Evolutionary conservation across 2,797 vertebrate genomes (phyloP).

Genomic region (Petrocephalus sullivani): DNA sequence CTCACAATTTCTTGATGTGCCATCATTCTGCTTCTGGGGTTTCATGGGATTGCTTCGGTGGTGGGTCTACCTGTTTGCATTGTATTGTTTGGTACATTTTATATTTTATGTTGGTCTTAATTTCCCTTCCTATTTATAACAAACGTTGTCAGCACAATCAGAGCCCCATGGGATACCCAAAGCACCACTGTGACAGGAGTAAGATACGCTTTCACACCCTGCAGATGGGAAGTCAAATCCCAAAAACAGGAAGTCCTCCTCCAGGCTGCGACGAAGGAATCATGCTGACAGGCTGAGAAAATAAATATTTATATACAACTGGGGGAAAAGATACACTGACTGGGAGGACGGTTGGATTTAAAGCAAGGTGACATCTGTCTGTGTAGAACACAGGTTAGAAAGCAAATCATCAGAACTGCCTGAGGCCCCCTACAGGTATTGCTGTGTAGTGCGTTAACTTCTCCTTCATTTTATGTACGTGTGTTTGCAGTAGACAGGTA

Average conservation of each 20-base stretch:
- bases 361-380: neutral
- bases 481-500: neutral
- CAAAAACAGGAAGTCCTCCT: neutral
- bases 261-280: neutral
- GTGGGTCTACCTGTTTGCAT: neutral
- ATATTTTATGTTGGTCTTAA: neutral
- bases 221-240: conserved; percentile 11
- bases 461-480: neutral
- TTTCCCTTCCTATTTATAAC: neutral
- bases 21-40: neutral
- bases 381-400: neutral
- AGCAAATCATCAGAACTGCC: neutral
- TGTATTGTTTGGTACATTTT: neutral
- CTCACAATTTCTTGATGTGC: neutral
- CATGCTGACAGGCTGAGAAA: conserved; percentile 19
- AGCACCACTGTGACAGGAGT: neutral
- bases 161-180: neutral
- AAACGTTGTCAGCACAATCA: neutral
- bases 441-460: neutral
- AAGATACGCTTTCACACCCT: neutral
- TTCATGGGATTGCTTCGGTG: neutral
- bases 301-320: conserved; percentile 12
- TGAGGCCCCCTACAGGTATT: neutral
- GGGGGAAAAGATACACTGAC: neutral
- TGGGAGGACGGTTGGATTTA: neutral